These are phyloP conservation scores for Vombatus ursinus DNA, from an alignment of 2,113 vertebrate genomes.

Conservation along the genomic window DNA sequence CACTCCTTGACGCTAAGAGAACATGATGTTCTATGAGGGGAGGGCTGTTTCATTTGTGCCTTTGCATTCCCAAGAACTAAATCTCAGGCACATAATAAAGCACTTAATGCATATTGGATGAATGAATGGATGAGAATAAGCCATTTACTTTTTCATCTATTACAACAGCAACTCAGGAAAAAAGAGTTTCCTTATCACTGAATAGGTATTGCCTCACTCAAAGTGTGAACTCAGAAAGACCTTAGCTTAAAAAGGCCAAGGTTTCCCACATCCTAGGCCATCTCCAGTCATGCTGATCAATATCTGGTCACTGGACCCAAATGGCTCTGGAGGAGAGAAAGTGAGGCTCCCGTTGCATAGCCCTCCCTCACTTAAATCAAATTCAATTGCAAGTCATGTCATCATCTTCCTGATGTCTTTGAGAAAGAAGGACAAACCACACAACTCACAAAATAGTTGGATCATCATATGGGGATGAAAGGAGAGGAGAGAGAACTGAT, in stretches of 20 bases:
- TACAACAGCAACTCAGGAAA: neutral
- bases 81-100: neutral
- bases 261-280: no score
- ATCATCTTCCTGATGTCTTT: no score
- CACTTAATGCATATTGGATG: neutral
- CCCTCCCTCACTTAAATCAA: no score
- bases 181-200: neutral
- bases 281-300: no score
- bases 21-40: neutral
- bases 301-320: no score
- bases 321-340: no score
- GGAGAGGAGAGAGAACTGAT: neutral
- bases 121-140: neutral
- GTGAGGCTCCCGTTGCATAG: no score
- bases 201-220: no score
- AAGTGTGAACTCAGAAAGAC: no score
- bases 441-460: neutral
- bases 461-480: neutral
- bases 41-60: neutral
- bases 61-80: neutral
- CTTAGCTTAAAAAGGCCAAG: no score
- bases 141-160: neutral
- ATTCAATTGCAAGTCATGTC: no score
- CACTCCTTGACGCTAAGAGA: neutral
- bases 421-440: neutral